A percentile compares a stretch with the other conserved stretches of the same genome.
phyloP scores from a whole-genome alignment of 2,888 invertebrate species.

The Danaus chrysippus region DNA sequence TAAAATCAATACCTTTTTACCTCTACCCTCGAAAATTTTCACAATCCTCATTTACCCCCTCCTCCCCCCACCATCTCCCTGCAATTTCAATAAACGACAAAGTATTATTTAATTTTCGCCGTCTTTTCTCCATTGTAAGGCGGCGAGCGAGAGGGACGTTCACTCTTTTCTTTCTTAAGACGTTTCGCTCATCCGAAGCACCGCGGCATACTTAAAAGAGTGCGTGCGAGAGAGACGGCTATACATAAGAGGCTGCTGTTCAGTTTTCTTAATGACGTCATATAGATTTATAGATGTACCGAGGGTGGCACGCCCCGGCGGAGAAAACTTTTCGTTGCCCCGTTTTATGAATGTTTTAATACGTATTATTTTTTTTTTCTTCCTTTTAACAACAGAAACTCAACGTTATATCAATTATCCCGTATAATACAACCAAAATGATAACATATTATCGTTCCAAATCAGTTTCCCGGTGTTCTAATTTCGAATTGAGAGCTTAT shows the following conservation, averaged over 20 bases:
- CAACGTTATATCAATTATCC: conserved; percentile 23
- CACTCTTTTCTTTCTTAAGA: conserved; percentile 62
- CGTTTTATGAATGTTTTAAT: conserved; percentile 59
- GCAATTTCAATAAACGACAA: conserved; percentile 75
- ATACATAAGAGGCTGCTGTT: conserved; percentile 65
- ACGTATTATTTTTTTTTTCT: conserved; percentile 43
- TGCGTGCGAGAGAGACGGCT: conserved; percentile 53
- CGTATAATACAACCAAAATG: conserved; percentile 21
- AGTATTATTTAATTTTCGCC: conserved; percentile 76
- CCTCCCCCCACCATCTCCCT: conserved; percentile 46
- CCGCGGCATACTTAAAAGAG: conserved; percentile 37
- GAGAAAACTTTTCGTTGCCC: conserved; percentile 62
- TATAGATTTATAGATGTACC: conserved; percentile 75
- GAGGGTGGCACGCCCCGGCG: conserved; percentile 48
- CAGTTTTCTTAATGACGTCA: conserved; percentile 76
- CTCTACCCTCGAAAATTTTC: conserved; percentile 68
- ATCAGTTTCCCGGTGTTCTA: neutral
- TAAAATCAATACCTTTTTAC: conserved; percentile 78
- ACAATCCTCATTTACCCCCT: conserved; percentile 56
- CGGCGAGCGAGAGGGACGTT: conserved; percentile 53
- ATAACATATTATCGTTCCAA: conserved; percentile 17
- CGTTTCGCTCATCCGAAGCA: conserved; percentile 44
- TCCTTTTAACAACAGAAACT: conserved; percentile 32
- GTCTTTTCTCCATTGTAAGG: conserved; percentile 77
- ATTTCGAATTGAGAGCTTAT: neutral